Evolutionary conservation across 2,888 invertebrate species (phyloP).

Genomic region (Dynastes hyllus): DNA sequence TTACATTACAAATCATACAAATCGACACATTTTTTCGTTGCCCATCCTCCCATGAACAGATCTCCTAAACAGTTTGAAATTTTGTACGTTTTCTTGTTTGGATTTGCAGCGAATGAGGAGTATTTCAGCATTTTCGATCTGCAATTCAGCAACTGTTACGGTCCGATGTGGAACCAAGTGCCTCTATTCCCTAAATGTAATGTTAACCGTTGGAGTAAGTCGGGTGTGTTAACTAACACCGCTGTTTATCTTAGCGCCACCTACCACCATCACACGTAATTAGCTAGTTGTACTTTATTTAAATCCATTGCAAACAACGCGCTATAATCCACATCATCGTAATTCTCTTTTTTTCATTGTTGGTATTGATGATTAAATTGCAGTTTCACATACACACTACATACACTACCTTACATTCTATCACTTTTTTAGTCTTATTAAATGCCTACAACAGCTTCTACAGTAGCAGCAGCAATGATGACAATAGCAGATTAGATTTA

Average conservation of each 20-base stretch:
- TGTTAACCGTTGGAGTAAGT: slow-evolving; percentile 69
- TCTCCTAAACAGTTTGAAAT: no score
- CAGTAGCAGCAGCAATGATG: not conserved
- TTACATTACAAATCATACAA: no score
- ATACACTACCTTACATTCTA: not conserved
- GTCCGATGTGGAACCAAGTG: slow-evolving; percentile 68
- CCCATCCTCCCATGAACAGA: no score
- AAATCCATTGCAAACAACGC: not conserved
- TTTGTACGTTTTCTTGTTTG: slow-evolving; percentile 21
- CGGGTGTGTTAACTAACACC: slow-evolving; percentile 52
- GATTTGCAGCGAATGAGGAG: slow-evolving; percentile 54
- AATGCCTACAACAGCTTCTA: not conserved
- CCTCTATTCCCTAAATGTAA: slow-evolving; percentile 69
- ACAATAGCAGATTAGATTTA: no score
- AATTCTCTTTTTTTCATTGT: not conserved
- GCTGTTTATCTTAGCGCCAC: slow-evolving; percentile 25
- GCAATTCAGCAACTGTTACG: slow-evolving; percentile 66
- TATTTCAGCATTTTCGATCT: slow-evolving; percentile 70
- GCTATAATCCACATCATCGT: not conserved
- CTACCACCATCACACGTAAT: slow-evolving; percentile 24
- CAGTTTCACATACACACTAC: not conserved
- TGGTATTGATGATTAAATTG: not conserved
- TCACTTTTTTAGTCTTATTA: not conserved
- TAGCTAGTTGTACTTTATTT: not conserved
- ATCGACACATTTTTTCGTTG: no score